A percentile compares a stretch with the other conserved stretches of the same genome.
These are phyloP conservation scores for Lepidurus couesii DNA, from an alignment of 1,140 invertebrate genomes.

Conservation along the genomic window DNA sequence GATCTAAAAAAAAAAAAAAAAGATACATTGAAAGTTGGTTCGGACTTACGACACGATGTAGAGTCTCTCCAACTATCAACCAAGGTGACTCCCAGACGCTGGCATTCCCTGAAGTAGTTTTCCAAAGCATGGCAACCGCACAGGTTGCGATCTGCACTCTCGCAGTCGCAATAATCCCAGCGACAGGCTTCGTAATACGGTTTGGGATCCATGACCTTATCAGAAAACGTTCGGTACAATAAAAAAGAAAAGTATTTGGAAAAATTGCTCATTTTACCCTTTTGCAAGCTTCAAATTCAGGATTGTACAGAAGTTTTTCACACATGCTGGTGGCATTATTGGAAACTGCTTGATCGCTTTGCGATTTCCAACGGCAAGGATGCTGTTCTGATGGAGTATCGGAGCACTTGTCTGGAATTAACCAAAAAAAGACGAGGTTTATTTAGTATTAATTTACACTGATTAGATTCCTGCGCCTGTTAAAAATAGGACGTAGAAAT, in stretches of 20 bases:
- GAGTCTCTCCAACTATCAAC: slow-evolving; percentile 64
- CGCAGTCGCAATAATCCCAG: slow-evolving; percentile 71
- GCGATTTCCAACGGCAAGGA: slow-evolving; percentile 39
- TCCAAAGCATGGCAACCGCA: slow-evolving; percentile 71
- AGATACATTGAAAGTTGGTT: not conserved
- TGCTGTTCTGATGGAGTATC: slow-evolving; percentile 50
- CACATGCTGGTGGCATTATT: slow-evolving; percentile 56
- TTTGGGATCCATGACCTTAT: slow-evolving; percentile 47
- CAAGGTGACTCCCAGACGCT: slow-evolving; percentile 55
- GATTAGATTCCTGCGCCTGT: too few species aligned
- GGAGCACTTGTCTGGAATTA: slow-evolving; percentile 56
- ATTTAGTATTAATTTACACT: slow-evolving; percentile 32
- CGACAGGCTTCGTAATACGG: slow-evolving; percentile 57
- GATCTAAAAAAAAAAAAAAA: too few species aligned
- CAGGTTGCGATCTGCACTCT: slow-evolving; percentile 43
- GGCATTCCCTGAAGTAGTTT: slow-evolving; percentile 69
- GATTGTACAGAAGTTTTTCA: slow-evolving; percentile 54
- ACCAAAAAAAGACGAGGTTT: slow-evolving; percentile 30
- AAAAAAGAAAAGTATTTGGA: slow-evolving; percentile 16
- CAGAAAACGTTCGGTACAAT: slow-evolving; percentile 34
- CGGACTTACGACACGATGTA: slow-evolving; percentile 66
- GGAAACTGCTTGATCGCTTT: slow-evolving; percentile 42
- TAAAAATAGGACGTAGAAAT: too few species aligned
- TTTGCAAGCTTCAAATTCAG: slow-evolving; percentile 58
- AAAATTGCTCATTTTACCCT: slow-evolving; percentile 44